Conservation (phyloP, 2,888 invertebrate species). For the Macaria notata region DNA sequence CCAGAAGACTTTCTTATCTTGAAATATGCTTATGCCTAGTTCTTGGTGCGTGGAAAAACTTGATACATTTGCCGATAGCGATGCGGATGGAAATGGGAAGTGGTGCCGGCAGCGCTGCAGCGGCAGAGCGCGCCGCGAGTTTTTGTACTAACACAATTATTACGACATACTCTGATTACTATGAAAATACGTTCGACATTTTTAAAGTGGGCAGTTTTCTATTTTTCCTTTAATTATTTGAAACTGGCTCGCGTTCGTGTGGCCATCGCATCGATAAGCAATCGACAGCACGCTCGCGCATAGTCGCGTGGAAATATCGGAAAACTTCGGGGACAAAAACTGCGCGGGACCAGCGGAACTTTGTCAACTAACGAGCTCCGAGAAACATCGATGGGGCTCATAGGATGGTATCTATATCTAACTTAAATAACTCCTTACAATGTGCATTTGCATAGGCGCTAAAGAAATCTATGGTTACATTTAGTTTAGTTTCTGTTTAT, state of each 20-base stretch:
- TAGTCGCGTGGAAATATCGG: constrained; percentile 20
- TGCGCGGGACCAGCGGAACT: neutral
- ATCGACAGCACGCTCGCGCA: constrained; percentile 17
- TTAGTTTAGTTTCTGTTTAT: no score
- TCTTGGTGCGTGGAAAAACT: constrained; percentile 22
- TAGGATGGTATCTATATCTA: no score
- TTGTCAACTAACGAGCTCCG: no score
- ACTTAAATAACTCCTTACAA: no score
- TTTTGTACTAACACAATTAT: constrained; percentile 63
- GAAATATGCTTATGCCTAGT: neutral
- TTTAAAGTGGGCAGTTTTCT: constrained; percentile 31
- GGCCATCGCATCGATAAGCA: constrained; percentile 22
- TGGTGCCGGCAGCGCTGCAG: constrained; percentile 29
- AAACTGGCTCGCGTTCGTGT: constrained; percentile 26
- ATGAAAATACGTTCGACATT: constrained; percentile 54
- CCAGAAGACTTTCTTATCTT: constrained; percentile 1
- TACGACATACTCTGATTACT: constrained; percentile 75
- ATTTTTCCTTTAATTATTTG: constrained; percentile 32
- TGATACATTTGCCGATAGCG: constrained; percentile 34
- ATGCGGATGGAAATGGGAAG: constrained; percentile 54
- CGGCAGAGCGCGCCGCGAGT: constrained; percentile 21
- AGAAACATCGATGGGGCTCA: no score
- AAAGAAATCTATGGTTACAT: no score
- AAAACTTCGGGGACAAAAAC: constrained; percentile 14
- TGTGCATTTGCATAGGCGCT: no score